Evolutionary conservation across 2,113 vertebrate species (phyloP).

Genomic region (Synchiropus splendidus): DNA sequence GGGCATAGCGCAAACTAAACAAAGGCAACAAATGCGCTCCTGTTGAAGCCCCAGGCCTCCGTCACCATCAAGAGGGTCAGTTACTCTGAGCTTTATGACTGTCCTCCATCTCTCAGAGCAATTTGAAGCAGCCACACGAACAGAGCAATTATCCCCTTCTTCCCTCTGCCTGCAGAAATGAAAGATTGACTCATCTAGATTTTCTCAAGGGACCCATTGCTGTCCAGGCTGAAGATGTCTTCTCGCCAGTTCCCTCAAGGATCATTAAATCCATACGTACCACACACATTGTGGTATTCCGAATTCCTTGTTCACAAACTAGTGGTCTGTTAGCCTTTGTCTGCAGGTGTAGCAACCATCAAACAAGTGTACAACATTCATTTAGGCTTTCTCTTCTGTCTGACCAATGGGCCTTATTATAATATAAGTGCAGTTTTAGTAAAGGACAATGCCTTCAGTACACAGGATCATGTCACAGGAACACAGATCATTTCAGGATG

Average conservation of each 20-base stretch:
- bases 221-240: conserved; percentile 41
- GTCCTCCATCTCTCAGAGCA: conserved; percentile 53
- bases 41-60: conserved; percentile 10
- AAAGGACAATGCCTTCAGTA: too few relatives aligned
- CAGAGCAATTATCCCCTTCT: conserved; percentile 61
- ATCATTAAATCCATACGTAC: conserved; percentile 39
- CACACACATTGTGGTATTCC: too few relatives aligned
- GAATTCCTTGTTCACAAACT: too few relatives aligned
- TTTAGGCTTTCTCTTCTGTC: too few relatives aligned
- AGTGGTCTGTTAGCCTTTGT: too few relatives aligned
- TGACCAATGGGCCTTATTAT: too few relatives aligned
- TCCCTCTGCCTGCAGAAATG: conserved; percentile 50
- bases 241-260: conserved; percentile 37
- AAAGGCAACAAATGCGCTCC: too few relatives aligned
- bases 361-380: too few relatives aligned
- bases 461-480: too few relatives aligned
- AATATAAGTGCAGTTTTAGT: too few relatives aligned
- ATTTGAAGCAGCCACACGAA: conserved; percentile 50
- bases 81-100: conserved; percentile 50
- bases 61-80: conserved; percentile 40
- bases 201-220: conserved; percentile 52
- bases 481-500: too few relatives aligned
- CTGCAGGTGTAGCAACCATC: too few relatives aligned
- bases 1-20: neutral
- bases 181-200: conserved; percentile 57